Base-by-base conservation (phyloP, 2,113 vertebrate species). In the Gulo gulo region DNA sequence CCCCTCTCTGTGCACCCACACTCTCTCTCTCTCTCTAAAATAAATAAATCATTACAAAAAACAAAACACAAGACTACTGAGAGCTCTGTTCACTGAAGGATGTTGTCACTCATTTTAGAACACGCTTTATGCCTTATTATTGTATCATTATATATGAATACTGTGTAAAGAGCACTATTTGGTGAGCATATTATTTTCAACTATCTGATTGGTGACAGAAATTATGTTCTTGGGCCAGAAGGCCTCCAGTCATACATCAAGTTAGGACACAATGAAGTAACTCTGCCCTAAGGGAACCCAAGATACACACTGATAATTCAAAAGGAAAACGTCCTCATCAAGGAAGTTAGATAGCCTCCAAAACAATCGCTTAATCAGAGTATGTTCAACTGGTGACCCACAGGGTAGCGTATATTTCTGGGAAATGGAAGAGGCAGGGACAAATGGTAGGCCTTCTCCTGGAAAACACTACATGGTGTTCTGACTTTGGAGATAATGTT, bases 141-240 rank as follows among this genome's bases (percentile, higher is more conserved):
- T 39, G 65, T 45, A 84, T 90, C 82, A 91, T 82, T 89, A 79
- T 31, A 92, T 67, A 84, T 61, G 78, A 57, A 57, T 42, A 78
- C 26, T 74, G 65, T 79, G 47, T 95, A 97, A 87, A 94, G 15
- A 96, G 24, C 52, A 63, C 26, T 31, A 90, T 87, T 95, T 92
- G 47, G 74, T 74, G 67, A 80, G 74, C 52, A 85, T 71, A 88
- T 95, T 87, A 96, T 92, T 94, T 94, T 95, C 93, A 97, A 79
- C 94, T 95, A 96, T 87, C 94, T 96, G 89, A 96, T 67, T 90
- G 55, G 87, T 96, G 76, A 94, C 63, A 95, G 81, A 85, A 97
- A 97, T 91, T 97, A 90, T 42, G 73, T 86, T 97, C 91, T 97
- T 95, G 95, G 85, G 79, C 90, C 87, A 97, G 79, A 61, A 94